Evolutionary conservation across 2,888 invertebrate species (phyloP).

Genomic region (Atethmia centrago): DNA sequence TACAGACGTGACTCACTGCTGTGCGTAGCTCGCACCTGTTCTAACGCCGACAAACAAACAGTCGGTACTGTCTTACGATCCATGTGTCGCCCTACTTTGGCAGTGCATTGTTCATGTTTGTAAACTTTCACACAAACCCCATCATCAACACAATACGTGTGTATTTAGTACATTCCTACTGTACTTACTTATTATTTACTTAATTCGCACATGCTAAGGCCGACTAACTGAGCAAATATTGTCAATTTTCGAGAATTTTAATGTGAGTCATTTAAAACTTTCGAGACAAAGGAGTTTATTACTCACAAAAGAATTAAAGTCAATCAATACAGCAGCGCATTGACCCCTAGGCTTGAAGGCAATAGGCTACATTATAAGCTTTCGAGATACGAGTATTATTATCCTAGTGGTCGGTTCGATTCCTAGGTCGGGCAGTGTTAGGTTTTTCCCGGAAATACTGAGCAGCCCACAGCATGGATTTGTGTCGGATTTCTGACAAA

Average conservation of each 20-base stretch:
- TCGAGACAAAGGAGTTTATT: not conserved
- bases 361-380: not conserved
- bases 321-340: not conserved
- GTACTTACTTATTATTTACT: slow-evolving; percentile 1
- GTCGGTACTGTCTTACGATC: not conserved
- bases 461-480: not conserved
- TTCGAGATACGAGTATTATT: not conserved
- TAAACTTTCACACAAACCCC: not conserved
- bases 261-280: slow-evolving; percentile 24
- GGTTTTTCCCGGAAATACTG: not conserved
- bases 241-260: not conserved
- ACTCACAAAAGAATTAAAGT: slow-evolving; percentile 17
- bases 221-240: slow-evolving; percentile 22
- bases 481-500: not conserved
- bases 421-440: not conserved
- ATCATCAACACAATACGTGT: not conserved
- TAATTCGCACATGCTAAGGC: slow-evolving; percentile 4
- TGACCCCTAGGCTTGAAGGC: not conserved
- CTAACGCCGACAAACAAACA: not conserved
- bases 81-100: slow-evolving; percentile 5
- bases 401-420: not conserved
- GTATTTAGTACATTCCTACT: slow-evolving; percentile 23
- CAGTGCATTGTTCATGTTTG: slow-evolving; percentile 4
- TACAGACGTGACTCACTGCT: slow-evolving; percentile 4
- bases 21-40: slow-evolving; percentile 7